Base-by-base conservation (phyloP, 2,113 vertebrate species). In the Hippopotamus amphibius region DNA sequence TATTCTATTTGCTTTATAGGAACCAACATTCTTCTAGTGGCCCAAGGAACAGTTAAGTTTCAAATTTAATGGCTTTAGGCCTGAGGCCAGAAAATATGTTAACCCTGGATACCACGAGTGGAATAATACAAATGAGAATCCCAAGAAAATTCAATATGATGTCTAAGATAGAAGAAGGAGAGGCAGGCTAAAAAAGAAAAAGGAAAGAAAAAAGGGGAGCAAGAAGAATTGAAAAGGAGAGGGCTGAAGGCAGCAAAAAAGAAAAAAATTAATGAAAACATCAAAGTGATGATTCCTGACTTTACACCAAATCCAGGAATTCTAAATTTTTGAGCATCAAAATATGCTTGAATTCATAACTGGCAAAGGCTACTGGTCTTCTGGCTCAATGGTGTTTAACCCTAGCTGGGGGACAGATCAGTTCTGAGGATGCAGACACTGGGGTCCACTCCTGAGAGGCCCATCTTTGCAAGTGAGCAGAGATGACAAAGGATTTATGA, bases 401-500 rank as follows among this genome's bases (percentile, higher is more conserved):
- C 72, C 5, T 30, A 37, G n/a, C n/a, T 53, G 9, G 26, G n/a
- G 57, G 7, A 43, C 24, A 16, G 74, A 65, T 43, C 21, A 11
- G 63, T 33, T 81, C 93, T 85, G 26, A 66, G 79, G 91, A 84
- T 95, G 93, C 26, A 1, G 43, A 80, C 8, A 10, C 15, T 24
- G 33, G 88, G 55, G 53, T 50, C 76, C 88, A 9, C 48, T 95
- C 66, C 0, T 0, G 28, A 57, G 68, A 91, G 95, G 97, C 93
- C 83, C 82, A 15, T 92, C 85, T 85, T 83, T 43, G 41, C 43
- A 43, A 17, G 66, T 77, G 50, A 97, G 96, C 94, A 97, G 90
- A 82, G 85, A 97, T 57, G 83, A 74, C 0, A 0, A 92, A 86
- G 88, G 91, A 97, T 92, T 97, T 65, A 97, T 74, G 1, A 33